phyloP scores from a whole-genome alignment of 2,888 invertebrate species.

The Atethmia centrago region DNA sequence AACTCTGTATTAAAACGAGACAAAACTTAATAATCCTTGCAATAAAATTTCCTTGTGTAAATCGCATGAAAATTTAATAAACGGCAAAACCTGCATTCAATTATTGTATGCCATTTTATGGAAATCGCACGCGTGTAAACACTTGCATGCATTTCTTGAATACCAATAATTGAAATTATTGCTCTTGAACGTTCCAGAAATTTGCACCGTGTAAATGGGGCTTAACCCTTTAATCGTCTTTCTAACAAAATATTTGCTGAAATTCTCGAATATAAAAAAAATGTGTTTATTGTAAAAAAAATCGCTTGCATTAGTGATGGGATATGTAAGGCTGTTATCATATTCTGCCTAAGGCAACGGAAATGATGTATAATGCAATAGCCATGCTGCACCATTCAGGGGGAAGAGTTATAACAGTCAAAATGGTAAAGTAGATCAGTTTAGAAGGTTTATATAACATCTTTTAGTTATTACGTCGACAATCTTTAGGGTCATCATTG shows the following conservation, averaged over 20 bases:
- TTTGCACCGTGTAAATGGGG: no score
- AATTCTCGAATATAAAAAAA: not conserved
- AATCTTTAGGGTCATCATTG: not conserved
- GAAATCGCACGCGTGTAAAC: no score
- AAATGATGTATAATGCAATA: not conserved
- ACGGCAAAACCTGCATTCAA: no score
- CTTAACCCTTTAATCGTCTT: not conserved
- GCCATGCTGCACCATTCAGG: not conserved
- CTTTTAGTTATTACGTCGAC: not conserved
- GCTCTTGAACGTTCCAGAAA: no score
- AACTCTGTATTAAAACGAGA: no score
- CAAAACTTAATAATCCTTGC: no score
- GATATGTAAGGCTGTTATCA: not conserved
- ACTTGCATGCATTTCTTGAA: no score
- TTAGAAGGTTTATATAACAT: not conserved
- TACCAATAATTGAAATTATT: no score
- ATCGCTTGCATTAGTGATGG: not conserved
- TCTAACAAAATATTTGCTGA: not conserved
- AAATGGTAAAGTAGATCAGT: not conserved
- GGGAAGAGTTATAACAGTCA: not conserved
- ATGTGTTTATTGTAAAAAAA: not conserved
- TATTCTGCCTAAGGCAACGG: not conserved
- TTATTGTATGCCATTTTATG: no score
- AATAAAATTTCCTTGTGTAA: no score
- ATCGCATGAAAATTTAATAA: no score